Base-by-base conservation (phyloP, 92 coral and sea anemone species). In the Palythoa heliodiscus region DNA sequence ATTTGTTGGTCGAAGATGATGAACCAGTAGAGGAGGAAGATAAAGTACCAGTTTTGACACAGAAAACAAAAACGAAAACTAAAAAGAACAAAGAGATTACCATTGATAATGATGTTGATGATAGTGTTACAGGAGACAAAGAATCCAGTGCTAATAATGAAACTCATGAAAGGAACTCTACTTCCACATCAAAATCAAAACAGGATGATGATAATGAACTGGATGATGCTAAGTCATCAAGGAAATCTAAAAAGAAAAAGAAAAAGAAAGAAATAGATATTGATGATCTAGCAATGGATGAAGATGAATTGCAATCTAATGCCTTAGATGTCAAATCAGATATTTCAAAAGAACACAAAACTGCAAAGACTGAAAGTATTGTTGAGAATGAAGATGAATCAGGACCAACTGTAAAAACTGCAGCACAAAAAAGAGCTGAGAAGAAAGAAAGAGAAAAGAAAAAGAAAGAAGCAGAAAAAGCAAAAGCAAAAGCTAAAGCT, bases 361-460 rank as follows among this genome's bases (percentile, higher is more conserved):
- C 35, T 15, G 50, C 80, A 48, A 90, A 39, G 37, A 73, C 52
- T 80, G 84, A 82, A 68, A 72, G 11, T 73, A 60, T 35, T n/a
- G 78, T 63, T 48, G 89, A 85, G 43, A 83, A 68, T 14, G 88
- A 87, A 7, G 90, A 85, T 38, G 93, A 91, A 24, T 87, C 86
- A 25, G 95, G 74, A 2, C 86, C 89, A n/a, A 73, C 83, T 47
- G 69, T 97, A 2, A 97, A 97, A 89, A 97, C 98, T 48, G 98
- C 99, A 22, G 99, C 99, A 52, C 99, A 97, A 84, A 97, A 97
- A 73, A 87, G 96, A 87, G 99, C 99, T 19, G 99, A 97, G 66
- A 97, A 97, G 87, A 97, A 97, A 69, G 99, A 97, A 82, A 90
- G 99, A 73, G 99, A 94, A 38, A 97, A 93, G 86, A 94, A 94